Base-by-base conservation (phyloP, 2,888 invertebrate species). In the Seira ritae region DNA sequence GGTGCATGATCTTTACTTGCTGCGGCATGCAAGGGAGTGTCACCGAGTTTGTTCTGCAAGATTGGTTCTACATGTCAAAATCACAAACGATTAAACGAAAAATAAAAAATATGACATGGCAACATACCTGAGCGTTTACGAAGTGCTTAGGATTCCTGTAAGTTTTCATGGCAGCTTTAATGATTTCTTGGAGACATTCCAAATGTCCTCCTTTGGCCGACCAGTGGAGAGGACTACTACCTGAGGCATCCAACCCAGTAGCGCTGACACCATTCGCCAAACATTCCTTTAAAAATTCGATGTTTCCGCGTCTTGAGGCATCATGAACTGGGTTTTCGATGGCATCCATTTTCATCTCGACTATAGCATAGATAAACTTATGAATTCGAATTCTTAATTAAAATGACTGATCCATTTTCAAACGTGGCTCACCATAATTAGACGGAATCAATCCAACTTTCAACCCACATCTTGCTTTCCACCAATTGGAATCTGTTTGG, bases 11-110 rank as follows among this genome's bases (percentile, higher is more conserved):
- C 93, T 89, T 92, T 93, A 91, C 92, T 92, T 0, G 93, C 92
- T 60, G 94, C 94, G 12, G 92, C 91, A 89, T 94, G 94, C 31
- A 94, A 89, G 0, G 94, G 92, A 3, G 94, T 93, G 89, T 94
- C 94, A 12, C 94, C 94, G 86, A 94, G 91, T 90, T 93, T 94
- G 90, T 94, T 94, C 93, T 94, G 89, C 31, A n/a, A n/a, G n/a
- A 31, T 31, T 31, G 17, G 19, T 50, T 72, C 17, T 24, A 60
- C 2, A 60, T 60, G 60, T 4, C 17, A 19, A 17, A 60, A 10
- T 60, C 4, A 60, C 60, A 4, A 19, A 17, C 4, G 2, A 60
- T 4, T 60, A 10, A 60, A 4, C 60, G 17, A 50, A n/a, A n/a
- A n/a, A n/a, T n/a, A n/a, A n/a, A n/a, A 68, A 68, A 10, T 22